phyloP scores from a whole-genome alignment of 2,797 vertebrate species.

The Fringilla coelebs region DNA sequence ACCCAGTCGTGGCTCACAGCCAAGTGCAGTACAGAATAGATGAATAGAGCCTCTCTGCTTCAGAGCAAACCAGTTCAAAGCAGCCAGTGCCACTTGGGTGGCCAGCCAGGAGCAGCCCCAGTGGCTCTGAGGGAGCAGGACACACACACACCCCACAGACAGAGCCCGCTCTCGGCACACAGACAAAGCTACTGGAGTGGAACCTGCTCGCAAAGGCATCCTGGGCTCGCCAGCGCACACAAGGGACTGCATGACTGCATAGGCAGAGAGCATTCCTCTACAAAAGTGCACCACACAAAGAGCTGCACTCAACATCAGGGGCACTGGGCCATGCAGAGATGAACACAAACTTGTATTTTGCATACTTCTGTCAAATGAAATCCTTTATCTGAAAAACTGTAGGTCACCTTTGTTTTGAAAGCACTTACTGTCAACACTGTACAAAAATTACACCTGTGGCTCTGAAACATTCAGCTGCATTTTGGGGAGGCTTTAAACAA shows the following conservation, averaged over 20 bases:
- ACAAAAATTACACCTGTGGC: not conserved
- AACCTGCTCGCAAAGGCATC: not conserved
- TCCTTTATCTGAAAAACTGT: not conserved
- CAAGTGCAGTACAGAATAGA: not conserved
- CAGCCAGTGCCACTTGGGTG: not conserved
- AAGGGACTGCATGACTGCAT: not conserved
- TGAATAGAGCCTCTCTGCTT: not conserved
- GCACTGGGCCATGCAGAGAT: not conserved
- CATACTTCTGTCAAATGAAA: not conserved
- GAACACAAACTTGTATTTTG: not conserved
- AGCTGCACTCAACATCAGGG: not conserved
- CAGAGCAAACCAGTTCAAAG: not conserved
- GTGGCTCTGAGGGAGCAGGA: accelerated
- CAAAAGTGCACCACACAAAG: not conserved
- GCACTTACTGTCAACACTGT: not conserved
- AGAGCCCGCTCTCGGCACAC: accelerated
- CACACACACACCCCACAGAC: not conserved
- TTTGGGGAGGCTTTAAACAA: not conserved
- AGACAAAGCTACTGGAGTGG: not conserved
- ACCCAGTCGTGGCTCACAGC: accelerated
- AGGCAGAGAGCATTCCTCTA: not conserved
- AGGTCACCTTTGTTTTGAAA: not conserved
- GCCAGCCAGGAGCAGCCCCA: not conserved
- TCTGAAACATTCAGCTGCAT: not conserved
- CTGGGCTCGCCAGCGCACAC: accelerated